phyloP scores from a whole-genome alignment of 35 echinoderm and acorn worm species.

The Heliocidaris tuberculata region DNA sequence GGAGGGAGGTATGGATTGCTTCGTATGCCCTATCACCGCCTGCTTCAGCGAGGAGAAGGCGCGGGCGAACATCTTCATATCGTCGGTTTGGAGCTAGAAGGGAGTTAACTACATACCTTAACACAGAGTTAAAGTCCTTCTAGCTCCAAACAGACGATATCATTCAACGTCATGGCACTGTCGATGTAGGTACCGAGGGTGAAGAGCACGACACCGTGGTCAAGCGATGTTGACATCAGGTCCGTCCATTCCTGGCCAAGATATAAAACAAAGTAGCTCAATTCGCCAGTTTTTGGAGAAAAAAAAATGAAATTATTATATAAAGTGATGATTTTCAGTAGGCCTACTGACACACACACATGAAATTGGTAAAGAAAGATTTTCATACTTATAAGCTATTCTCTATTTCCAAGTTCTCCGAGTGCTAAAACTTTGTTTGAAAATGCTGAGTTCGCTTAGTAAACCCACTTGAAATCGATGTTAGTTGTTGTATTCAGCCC shows the following conservation, averaged over 20 bases:
- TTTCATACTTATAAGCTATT: background rate
- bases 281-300: background rate
- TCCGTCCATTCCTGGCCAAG: background rate
- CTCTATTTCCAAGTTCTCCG: no score
- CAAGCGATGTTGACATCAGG: background rate
- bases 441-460: background rate
- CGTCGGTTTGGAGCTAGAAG: no score
- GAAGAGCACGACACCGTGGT: constrained; percentile 27
- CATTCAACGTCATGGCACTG: background rate
- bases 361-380: background rate
- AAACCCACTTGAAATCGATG: background rate
- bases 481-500: no score
- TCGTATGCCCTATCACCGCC: background rate
- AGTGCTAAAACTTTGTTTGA: background rate
- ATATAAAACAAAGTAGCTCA: background rate
- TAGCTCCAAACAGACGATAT: no score
- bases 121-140: no score
- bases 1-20: background rate
- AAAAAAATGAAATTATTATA: background rate
- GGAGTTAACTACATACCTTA: no score
- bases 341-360: background rate
- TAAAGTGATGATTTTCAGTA: background rate
- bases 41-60: constrained; percentile 2
- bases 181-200: background rate
- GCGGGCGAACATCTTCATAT: background rate